These are phyloP conservation scores for Pseudococcus longispinus DNA, from an alignment of 2,888 invertebrate genomes.

Conservation along the genomic window DNA sequence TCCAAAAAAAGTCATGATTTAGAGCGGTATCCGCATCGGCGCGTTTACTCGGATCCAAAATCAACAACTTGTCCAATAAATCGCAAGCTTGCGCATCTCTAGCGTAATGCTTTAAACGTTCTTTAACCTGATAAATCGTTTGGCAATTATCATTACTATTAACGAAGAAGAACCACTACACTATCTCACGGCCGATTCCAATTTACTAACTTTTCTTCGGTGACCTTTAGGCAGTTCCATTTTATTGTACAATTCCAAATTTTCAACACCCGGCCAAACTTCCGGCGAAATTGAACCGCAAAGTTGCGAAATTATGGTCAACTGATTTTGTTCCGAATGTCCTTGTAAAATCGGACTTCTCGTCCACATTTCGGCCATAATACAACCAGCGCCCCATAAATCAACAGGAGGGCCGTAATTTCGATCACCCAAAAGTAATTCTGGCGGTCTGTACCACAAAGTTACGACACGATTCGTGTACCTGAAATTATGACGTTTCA, in stretches of 20 bases:
- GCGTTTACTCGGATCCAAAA: slow-evolving; percentile 88
- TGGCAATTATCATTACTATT: neutral
- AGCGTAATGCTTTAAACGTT: slow-evolving; percentile 85
- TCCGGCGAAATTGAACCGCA: slow-evolving; percentile 95
- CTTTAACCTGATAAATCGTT: slow-evolving; percentile 69
- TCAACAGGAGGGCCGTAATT: slow-evolving; percentile 98
- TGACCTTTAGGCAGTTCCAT: slow-evolving; percentile 87
- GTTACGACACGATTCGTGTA: slow-evolving; percentile 99
- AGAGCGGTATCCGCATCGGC: slow-evolving; percentile 89
- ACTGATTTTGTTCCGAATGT: slow-evolving; percentile 93
- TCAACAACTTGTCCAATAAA: slow-evolving; percentile 87
- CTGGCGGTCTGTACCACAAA: slow-evolving; percentile 87
- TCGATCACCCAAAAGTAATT: slow-evolving; percentile 78
- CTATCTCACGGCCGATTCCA: neutral
- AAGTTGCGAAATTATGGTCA: slow-evolving; percentile 91
- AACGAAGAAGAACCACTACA: neutral
- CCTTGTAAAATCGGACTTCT: slow-evolving; percentile 88
- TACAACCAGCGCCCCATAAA: slow-evolving; percentile 97
- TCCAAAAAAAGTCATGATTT: slow-evolving; percentile 99
- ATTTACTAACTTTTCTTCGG: slow-evolving; percentile 74
- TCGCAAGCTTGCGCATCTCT: slow-evolving; percentile 93
- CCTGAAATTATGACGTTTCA: slow-evolving; percentile 63
- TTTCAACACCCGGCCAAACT: slow-evolving; percentile 93
- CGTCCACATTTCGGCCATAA: slow-evolving; percentile 99
- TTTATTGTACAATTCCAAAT: slow-evolving; percentile 83